Percentiles rank a stretch among this genome's conserved stretches.
phyloP scores from a whole-genome alignment of 2,113 vertebrate species.

The Eolophus roseicapilla region DNA sequence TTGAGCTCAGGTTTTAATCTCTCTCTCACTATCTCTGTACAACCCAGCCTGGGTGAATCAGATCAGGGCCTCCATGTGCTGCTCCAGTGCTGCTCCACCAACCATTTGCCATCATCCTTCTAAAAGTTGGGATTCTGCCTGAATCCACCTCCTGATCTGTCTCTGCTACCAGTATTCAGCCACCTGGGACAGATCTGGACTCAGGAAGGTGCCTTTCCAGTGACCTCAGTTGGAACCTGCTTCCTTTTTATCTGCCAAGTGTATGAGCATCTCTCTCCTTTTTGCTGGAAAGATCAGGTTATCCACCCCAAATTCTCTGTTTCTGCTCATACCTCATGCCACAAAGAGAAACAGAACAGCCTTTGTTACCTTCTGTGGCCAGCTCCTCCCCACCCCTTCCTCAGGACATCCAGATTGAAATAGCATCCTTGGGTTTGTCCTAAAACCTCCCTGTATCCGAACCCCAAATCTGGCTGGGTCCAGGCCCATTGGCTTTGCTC shows the following conservation, averaged over 20 bases:
- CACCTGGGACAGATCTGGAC: background rate
- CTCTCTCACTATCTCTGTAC: background rate
- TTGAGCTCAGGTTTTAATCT: background rate
- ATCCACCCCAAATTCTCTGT: background rate
- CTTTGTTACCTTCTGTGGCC: background rate
- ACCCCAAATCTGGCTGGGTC: slow-evolving; percentile 38
- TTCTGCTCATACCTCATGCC: background rate
- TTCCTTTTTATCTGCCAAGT: background rate
- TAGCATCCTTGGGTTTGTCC: slow-evolving; percentile 64
- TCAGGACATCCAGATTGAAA: slow-evolving; percentile 55
- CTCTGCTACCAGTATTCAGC: background rate
- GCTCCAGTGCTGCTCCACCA: background rate
- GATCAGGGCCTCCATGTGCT: background rate
- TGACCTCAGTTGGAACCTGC: background rate
- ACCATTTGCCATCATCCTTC: background rate
- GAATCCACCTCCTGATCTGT: background rate
- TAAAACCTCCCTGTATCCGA: slow-evolving; percentile 22
- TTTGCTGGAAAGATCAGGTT: background rate
- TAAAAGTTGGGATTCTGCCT: background rate
- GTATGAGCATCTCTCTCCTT: background rate
- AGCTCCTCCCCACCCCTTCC: background rate
- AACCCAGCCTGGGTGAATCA: background rate
- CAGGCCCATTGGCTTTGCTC: slow-evolving; percentile 33
- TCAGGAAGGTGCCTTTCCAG: background rate
- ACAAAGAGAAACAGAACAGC: background rate